Conservation (phyloP, 2,113 vertebrate species). For the Mus spicilegus region DNA sequence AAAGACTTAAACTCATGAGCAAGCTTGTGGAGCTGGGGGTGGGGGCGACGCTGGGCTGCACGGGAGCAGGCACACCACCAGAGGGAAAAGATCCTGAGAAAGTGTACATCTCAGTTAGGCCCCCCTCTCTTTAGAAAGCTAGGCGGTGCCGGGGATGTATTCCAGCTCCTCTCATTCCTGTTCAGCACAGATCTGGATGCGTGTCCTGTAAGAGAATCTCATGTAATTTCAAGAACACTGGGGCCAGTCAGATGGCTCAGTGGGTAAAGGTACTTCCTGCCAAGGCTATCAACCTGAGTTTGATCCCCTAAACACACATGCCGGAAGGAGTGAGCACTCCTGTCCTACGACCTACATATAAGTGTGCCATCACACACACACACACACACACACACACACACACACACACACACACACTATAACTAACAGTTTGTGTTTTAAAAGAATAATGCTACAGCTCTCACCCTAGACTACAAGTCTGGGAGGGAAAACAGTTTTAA, state of each 20-base stretch:
- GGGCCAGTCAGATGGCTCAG: not conserved
- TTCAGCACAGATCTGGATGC: not conserved
- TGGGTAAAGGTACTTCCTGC: not conserved
- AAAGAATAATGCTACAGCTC: not conserved
- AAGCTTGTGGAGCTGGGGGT: not conserved
- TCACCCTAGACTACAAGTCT: not conserved
- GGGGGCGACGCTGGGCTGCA: not conserved
- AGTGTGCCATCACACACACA: not conserved
- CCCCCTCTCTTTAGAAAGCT: not conserved
- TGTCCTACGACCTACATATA: not conserved
- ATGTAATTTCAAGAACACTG: not conserved
- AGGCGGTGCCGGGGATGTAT: accelerated
- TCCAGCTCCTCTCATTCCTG: not conserved
- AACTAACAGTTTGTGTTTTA: not conserved
- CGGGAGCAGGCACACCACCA: not conserved
- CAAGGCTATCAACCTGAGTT: not conserved
- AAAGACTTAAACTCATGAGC: not conserved
- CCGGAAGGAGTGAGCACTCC: not conserved
- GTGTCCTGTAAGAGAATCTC: not conserved
- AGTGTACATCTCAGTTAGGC: not conserved
- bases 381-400: not conserved
- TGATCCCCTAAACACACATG: not conserved
- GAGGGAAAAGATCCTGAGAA: not conserved
- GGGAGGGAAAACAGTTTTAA: not conserved
- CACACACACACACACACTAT: not conserved